phyloP scores from a whole-genome alignment of 2,113 vertebrate genomes.

The Sakesphorus luctuosus region DNA sequence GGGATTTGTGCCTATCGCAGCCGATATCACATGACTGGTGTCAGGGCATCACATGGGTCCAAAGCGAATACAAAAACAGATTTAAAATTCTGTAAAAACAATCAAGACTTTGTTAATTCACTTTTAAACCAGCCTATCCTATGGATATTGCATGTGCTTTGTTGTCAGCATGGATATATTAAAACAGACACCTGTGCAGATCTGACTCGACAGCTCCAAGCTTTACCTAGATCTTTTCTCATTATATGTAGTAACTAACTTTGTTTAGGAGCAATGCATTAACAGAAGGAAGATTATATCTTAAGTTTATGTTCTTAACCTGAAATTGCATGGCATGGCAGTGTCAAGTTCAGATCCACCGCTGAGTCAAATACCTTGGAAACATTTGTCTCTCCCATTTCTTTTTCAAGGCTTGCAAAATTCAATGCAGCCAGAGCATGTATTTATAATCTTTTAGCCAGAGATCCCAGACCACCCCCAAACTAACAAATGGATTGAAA shows the following conservation, averaged over 20 bases:
- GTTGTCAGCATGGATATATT: background rate
- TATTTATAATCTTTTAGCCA: background rate
- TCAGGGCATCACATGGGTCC: conserved; percentile 82
- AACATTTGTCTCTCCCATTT: background rate
- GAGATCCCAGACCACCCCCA: background rate
- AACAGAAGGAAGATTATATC: background rate
- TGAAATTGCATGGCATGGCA: background rate
- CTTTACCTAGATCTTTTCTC: conserved; percentile 24
- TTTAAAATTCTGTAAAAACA: conserved; percentile 78
- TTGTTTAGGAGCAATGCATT: background rate
- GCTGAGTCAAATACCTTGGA: background rate
- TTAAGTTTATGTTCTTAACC: background rate
- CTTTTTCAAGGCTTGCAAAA: conserved; percentile 36
- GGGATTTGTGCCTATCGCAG: conserved; percentile 85
- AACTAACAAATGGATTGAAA: background rate
- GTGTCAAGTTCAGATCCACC: background rate
- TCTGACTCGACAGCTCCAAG: background rate
- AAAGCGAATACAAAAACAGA: conserved; percentile 77
- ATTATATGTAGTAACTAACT: background rate
- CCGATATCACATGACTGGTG: conserved; percentile 81
- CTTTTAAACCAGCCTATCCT: conserved; percentile 12
- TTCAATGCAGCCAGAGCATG: background rate
- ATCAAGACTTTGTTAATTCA: conserved; percentile 73
- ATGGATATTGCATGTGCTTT: background rate
- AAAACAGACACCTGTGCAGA: conserved; percentile 1